Base-by-base conservation (phyloP, 37 sponge, comb jelly and placozoan genomes). In the Hexactinellida sp. region DNA sequence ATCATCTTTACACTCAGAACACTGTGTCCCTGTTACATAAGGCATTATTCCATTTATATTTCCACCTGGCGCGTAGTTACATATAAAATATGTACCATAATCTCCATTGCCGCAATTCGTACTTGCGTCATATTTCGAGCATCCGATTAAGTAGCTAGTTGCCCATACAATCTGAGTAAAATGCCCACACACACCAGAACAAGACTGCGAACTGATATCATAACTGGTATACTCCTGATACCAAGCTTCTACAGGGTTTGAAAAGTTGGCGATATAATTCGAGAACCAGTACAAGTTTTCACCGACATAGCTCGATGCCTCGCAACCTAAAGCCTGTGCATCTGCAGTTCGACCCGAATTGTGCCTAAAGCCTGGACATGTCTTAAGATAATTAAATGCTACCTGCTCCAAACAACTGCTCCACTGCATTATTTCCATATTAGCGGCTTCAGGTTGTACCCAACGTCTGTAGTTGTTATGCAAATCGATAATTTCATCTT, bases 91-190 rank as follows among this genome's bases (percentile, higher is more conserved):
- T 7, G 76, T 63, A 1, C 76, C 76, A 3, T 7, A 63, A 63
- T 63, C 76, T 63, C 76, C 76, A 63, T 63, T 63, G 16, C n/a
- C n/a, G 13, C 76, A 63, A n/a, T 63, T 32, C 13, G 76, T 28
- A n/a, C 76, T 63, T 25, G 76, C 76, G 30, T 63, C 76, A 63
- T 63, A 63, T n/a, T 63, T 63, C 30, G 76, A 7, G 30, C 76
- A 63, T 25, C 76, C 76, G 13, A 63, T 23, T n/a, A 63, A 28
- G 34, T 63, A 32, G 3, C 19, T 63, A 32, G 76, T 25, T 63
- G 76, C 76, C 76, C 76, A 63, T 25, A 63, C 76, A 10, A 63
- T 25, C 76, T 63, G 76, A 32, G 76, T 63, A 63, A 21, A 63
- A 63, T 63, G 76, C 21, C 76, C 76, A 28, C 76, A 63, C 3